Conservation (phyloP, 2,113 vertebrate genomes). For the Dipodomys spectabilis region DNA sequence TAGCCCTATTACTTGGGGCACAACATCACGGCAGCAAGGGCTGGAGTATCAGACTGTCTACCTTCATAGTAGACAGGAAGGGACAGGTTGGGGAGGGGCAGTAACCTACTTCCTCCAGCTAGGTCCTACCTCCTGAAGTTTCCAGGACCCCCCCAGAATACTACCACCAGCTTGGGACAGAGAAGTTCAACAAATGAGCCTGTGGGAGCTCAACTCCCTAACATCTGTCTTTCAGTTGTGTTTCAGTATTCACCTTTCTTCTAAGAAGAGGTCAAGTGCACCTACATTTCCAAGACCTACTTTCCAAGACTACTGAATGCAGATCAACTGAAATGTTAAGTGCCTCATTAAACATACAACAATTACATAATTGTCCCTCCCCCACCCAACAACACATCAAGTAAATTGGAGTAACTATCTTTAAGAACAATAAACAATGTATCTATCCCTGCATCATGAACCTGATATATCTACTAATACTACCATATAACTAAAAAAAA, state of each 20-base stretch:
- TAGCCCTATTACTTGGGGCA: background rate
- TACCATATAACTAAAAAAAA: background rate
- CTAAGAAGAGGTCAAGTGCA: background rate
- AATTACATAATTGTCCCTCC: background rate
- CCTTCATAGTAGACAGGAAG: background rate
- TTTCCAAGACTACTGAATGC: background rate
- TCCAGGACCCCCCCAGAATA: background rate
- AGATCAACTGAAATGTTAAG: conserved; percentile 3
- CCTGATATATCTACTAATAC: background rate
- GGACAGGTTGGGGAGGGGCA: background rate
- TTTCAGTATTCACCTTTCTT: background rate
- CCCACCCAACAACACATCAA: background rate
- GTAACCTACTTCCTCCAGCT: background rate
- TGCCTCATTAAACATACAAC: conserved; percentile 10
- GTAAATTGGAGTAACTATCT: background rate
- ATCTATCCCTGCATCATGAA: background rate
- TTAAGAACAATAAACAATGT: background rate
- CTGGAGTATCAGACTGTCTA: background rate
- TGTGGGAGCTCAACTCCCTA: background rate
- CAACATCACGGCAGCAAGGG: background rate
- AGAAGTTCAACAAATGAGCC: background rate
- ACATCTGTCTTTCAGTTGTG: background rate
- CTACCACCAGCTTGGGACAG: background rate
- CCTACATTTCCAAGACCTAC: background rate
- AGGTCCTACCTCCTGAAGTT: background rate